Evolutionary conservation across 2,888 invertebrate genomes (phyloP), one percentile per base, ranked within the genome.

Genomic region (Kryphioiulus occultus): DNA sequence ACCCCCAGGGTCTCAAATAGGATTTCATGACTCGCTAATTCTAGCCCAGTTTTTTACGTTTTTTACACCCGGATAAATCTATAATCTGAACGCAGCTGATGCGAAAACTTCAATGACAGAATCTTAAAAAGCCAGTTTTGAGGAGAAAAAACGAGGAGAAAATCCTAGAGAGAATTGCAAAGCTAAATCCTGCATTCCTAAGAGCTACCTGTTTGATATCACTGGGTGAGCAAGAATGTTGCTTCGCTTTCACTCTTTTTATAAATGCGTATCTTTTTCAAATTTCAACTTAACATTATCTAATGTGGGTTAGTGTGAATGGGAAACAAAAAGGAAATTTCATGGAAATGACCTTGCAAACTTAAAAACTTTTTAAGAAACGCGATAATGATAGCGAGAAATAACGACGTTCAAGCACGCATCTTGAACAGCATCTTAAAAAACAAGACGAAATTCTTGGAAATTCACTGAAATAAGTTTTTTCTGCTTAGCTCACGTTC

Each of bases 21-120:
- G 78, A 78, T 78, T 78, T 78, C 78, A 78, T 78, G 78, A 78
- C 78, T 78, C 78, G 78, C 78, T 78, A 78, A 78, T 78, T 78
- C 78, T 30, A 78, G 78, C 30, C 78, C 30, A 78, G 30, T 78
- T 78, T 30, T 78, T 30, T 30, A 26, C 30, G 4, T 78, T 78
- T 78, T 78, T 78, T 78, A 78, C 17, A 30, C 30, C 26, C 9
- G 30, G 78, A 68, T 78, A 78, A 78, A 78, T 78, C 78, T 78
- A 78, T 78, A 78, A 78, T 78, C 78, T 78, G 26, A 78, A 78
- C 30, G 30, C 78, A 30, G 26, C 78, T 78, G 78, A 78, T 78
- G 78, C 78, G 78, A 78, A 78, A 78, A 78, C 30, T 78, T 78
- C 30, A 78, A 78, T 78, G 78, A 78, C 78, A 26, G 30, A 9